Conservation (phyloP, 2,113 vertebrate species). For the Epinephelus fuscoguttatus region DNA sequence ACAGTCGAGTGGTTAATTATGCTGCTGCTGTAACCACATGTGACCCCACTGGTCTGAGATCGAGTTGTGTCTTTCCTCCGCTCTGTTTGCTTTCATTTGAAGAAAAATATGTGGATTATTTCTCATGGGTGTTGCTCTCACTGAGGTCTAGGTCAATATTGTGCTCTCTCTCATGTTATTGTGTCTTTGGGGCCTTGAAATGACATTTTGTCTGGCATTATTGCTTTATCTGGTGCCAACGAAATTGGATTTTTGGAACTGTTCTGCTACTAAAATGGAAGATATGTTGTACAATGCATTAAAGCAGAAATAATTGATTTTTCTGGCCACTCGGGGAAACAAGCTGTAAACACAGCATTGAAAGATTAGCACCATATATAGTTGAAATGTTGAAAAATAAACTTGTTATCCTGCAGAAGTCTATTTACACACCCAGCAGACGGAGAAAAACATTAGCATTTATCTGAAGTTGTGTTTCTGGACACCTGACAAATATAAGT, state of each 20-base stretch:
- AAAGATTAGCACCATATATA: neutral
- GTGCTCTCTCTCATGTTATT: fast-evolving
- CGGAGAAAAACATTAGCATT: neutral
- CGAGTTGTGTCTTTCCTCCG: neutral
- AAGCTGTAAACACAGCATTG: neutral
- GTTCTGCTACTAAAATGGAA: neutral
- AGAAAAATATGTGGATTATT: neutral
- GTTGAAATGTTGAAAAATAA: neutral
- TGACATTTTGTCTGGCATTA: conserved; percentile 6
- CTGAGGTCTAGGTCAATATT: conserved; percentile 10
- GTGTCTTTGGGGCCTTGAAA: neutral
- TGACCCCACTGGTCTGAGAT: conserved; percentile 1
- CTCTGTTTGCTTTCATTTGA: neutral
- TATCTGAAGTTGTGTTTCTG: neutral
- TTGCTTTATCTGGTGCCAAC: neutral
- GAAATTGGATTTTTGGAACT: neutral
- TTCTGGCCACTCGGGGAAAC: neutral
- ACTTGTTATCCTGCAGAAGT: no score
- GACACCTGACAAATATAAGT: neutral
- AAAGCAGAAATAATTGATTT: conserved; percentile 12
- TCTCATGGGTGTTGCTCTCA: conserved; percentile 12
- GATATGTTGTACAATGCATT: neutral
- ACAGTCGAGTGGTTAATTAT: conserved; percentile 10
- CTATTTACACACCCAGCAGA: neutral
- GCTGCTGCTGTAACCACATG: conserved; percentile 14